Evolutionary conservation across 2,888 invertebrate species (phyloP), one percentile per base, ranked within the genome.

Genomic region (Xestia xanthographa): DNA sequence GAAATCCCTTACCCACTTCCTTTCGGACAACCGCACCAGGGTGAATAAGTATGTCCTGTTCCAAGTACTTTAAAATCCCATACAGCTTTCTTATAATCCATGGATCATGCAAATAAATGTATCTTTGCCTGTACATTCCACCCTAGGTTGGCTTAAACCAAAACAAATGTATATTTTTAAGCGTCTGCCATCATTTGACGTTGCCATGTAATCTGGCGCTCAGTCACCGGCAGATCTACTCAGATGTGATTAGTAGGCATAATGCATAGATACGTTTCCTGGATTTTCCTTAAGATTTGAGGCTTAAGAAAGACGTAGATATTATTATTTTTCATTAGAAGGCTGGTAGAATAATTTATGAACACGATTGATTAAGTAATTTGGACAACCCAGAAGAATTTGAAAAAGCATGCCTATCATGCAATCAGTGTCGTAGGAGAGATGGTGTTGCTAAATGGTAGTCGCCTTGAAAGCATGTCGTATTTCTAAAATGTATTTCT

Each of bases 171-270:
- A 38, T 60, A 82, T 65, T 74, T 69, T 45, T 58, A 70, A 75
- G 79, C n/a, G 34, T 12, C 20, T 70, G 14, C 58, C 41, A 60
- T 65, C 45, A 70, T 77, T 70, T 70, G 82, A 85, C 53, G 69
- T 62, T 74, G 63, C 70, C 45, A 6, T 48, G 66, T 87, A 88
- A 88, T 86, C 85, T 85, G 75, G 66, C 66, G 50, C 69, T 87
- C 66, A 38, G 74, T 82, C 67, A 45, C 48, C 14, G 63, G 43
- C 56, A 50, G 56, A 60, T 60, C 62, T 70, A 22, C 50, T 48
- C 75, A 79, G 20, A 67, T 22, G 68, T 50, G 66, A 62, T 87
- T 82, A 80, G 72, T 38, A 48, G 9, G 17, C 20, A 58, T 53
- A 26, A n/a, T 53, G 26, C 12, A 58, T 43, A 34, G 29, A 22